Conservation (phyloP, 1,140 invertebrate species). For the Eumaeus atala region DNA sequence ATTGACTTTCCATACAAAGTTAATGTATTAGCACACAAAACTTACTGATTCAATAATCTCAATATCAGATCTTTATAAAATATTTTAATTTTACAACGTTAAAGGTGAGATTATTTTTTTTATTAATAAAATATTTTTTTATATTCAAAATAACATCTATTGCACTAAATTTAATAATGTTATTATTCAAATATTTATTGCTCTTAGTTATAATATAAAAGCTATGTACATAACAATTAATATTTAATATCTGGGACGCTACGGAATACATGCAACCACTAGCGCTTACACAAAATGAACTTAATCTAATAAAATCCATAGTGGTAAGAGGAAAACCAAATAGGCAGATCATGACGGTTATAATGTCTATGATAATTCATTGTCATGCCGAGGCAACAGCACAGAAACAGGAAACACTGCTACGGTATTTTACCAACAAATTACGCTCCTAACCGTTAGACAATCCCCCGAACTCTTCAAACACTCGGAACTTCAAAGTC, state of each 20-base stretch:
- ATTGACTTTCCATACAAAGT: not conserved
- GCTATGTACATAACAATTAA: slow-evolving; percentile 51
- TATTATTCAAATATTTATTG: slow-evolving; percentile 55
- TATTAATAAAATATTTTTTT: slow-evolving; percentile 51
- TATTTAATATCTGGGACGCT: slow-evolving; percentile 17
- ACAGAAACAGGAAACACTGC: no score
- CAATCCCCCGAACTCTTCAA: no score
- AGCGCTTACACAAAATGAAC: no score
- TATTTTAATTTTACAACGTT: slow-evolving; percentile 36
- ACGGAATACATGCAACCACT: no score
- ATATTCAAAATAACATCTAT: slow-evolving; percentile 64
- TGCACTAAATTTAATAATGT: slow-evolving; percentile 53
- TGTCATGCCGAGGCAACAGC: no score
- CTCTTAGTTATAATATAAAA: slow-evolving; percentile 45
- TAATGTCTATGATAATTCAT: no score
- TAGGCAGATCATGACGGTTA: no score
- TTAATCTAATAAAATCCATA: no score
- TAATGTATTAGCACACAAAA: slow-evolving; percentile 12
- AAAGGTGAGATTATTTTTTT: slow-evolving; percentile 40
- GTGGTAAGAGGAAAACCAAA: no score
- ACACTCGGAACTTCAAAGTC: no score
- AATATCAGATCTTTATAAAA: slow-evolving; percentile 65
- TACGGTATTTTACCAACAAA: no score
- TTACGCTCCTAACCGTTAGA: no score
- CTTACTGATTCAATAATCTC: slow-evolving; percentile 43